A percentile compares a stretch with the other conserved stretches of the same genome.
Conservation (phyloP, 1,140 invertebrate genomes). For the Drosophila guanche region DNA sequence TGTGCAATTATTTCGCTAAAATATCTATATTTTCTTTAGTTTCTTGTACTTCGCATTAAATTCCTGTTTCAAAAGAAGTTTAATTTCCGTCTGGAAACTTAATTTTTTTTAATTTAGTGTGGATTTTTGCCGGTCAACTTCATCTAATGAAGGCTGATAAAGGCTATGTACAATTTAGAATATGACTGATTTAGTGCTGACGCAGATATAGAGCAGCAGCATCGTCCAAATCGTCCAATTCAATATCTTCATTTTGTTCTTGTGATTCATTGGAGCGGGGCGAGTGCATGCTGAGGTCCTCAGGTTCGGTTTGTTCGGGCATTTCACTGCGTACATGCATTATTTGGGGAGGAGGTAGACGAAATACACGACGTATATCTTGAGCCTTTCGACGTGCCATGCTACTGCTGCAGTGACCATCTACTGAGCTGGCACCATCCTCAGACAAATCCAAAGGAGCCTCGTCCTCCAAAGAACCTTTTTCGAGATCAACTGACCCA, state of each 20-base stretch:
- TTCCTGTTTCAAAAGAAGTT: slow-evolving; percentile 65
- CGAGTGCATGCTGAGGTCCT: slow-evolving; percentile 89
- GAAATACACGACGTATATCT: slow-evolving; percentile 84
- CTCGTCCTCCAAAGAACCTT: slow-evolving; percentile 62
- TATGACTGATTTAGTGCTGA: slow-evolving; percentile 38
- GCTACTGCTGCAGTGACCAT: slow-evolving; percentile 64
- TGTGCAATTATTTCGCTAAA: slow-evolving; percentile 54
- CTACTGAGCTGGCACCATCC: slow-evolving; percentile 67
- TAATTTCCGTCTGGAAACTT: slow-evolving; percentile 20
- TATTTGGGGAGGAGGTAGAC: slow-evolving; percentile 74
- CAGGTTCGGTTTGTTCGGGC: slow-evolving; percentile 93
- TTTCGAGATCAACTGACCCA: slow-evolving; percentile 71
- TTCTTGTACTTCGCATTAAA: slow-evolving; percentile 76
- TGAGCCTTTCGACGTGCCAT: slow-evolving; percentile 83
- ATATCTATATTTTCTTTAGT: slow-evolving; percentile 33
- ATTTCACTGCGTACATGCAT: slow-evolving; percentile 79
- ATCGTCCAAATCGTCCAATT: slow-evolving; percentile 81
- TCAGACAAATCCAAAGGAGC: slow-evolving; percentile 75
- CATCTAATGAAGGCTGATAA: slow-evolving; percentile 63
- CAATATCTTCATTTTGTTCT: slow-evolving; percentile 70
- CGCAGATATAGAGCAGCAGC: slow-evolving; percentile 76
- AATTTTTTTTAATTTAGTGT: slow-evolving; percentile 48
- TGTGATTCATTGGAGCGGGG: slow-evolving; percentile 67
- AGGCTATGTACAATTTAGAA: slow-evolving; percentile 46
- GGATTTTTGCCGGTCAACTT: slow-evolving; percentile 29